Percentiles rank a stretch among this genome's conserved stretches.
Evolutionary conservation across 2,888 invertebrate species (phyloP).

Genomic region (Callyntrura sp.): DNA sequence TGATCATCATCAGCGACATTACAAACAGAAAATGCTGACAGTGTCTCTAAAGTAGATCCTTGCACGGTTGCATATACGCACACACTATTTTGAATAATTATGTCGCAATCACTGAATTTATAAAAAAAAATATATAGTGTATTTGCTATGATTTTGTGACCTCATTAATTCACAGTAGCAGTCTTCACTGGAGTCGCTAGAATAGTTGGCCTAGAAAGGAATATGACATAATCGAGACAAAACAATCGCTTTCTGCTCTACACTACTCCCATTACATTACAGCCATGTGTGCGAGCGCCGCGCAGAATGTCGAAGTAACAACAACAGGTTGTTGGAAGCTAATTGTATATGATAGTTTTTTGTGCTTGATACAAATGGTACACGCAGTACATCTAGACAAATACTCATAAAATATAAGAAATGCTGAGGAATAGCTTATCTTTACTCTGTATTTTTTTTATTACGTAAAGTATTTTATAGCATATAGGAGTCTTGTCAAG

Average conservation of each 20-base stretch:
- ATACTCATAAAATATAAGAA: no score
- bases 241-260: conserved; percentile 59
- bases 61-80: neutral
- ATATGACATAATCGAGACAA: conserved; percentile 69
- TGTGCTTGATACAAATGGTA: neutral
- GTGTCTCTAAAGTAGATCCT: conserved; percentile 1
- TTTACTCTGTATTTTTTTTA: neutral
- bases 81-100: conserved; percentile 60
- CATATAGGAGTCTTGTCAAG: neutral
- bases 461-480: neutral
- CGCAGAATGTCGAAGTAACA: neutral
- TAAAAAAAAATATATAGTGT: conserved; percentile 12
- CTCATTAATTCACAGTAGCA: conserved; percentile 79
- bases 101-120: conserved; percentile 52
- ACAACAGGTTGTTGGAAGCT: conserved; percentile 36
- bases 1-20: conserved; percentile 44
- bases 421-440: neutral
- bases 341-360: conserved; percentile 18
- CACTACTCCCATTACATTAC: neutral
- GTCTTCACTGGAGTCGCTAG: conserved; percentile 78
- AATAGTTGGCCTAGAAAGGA: conserved; percentile 68
- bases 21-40: conserved; percentile 3
- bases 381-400: neutral
- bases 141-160: conserved; percentile 58
- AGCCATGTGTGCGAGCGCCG: neutral